Base-by-base conservation (phyloP, 2,797 vertebrate genomes). In the Pempheris klunzingeri region DNA sequence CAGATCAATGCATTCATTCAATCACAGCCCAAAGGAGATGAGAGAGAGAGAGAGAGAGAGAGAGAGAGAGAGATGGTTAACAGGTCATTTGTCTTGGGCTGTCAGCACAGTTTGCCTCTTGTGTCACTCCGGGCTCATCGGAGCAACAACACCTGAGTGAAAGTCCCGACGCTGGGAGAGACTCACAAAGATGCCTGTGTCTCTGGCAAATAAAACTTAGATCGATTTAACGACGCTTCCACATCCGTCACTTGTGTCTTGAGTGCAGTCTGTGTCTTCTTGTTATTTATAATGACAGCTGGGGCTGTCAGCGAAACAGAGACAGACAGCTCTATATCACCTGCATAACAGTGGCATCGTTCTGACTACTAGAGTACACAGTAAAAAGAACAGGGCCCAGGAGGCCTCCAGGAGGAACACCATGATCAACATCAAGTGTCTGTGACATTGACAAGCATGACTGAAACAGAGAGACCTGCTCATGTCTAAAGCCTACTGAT, bases 81-180 rank as follows among this genome's bases (percentile, higher is more conserved):
- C 81, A 80, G 87, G 88, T 86, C 61, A 81, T 82, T 75, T 82
- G 85, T 87, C 81, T 86, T 44, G 15, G 30, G 55, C 87, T 81
- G 81, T 87, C 88, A 71, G 71, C 83, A 74, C 83, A 72, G 77
- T 41, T 81, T 39, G 63, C 36, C 66, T 39, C 47, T 49, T 71
- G 78, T 82, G 78, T 85, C 75, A 74, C 70, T 84, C 32, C n/a
- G n/a, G n/a, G 62, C n/a, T 71, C 44, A 53, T 71, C 53, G 1
- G 18, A 62, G 55, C 12, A 36, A 68, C 43, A 46, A 49, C 34
- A 84, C 77, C 74, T 62, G 53, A 12, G 11, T 71, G 73, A 82
- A 73, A 63, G 50, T 38, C 18, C 68, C 24, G 50, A 58, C 41
- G 17, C 34, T 32, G 43, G 49, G 20, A 5, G 13, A 53, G 13